Evolutionary conservation across 2,888 invertebrate species (phyloP).

Genomic region (Trachelus troglodyta): DNA sequence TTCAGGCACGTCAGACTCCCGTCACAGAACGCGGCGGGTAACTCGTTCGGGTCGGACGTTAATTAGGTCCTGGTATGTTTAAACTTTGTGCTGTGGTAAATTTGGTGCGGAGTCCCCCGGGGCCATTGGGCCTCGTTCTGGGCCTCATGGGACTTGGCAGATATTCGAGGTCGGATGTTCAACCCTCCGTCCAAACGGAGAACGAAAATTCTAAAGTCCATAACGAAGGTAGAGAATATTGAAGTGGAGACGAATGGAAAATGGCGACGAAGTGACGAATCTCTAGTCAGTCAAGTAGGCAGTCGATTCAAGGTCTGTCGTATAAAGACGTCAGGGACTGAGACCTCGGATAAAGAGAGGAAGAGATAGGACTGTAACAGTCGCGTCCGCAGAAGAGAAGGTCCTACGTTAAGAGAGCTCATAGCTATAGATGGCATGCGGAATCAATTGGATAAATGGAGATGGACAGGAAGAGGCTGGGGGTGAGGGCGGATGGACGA

Average conservation of each 20-base stretch:
- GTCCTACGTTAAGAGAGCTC: neutral
- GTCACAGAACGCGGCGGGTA: conserved; percentile 31
- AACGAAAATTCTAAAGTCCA: neutral
- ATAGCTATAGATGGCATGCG: neutral
- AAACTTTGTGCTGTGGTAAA: conserved; percentile 30
- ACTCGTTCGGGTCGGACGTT: conserved; percentile 38
- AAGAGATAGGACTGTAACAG: neutral
- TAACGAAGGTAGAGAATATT: neutral
- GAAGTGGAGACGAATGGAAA: neutral
- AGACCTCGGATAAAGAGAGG: neutral
- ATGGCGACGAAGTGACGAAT: neutral
- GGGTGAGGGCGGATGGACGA: neutral
- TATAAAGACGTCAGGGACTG: conserved; percentile 35
- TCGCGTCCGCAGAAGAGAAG: neutral
- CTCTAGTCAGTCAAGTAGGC: neutral
- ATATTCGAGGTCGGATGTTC: conserved; percentile 12
- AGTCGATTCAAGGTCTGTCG: conserved; percentile 36
- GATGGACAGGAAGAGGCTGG: neutral
- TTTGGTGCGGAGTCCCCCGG: conserved; percentile 10
- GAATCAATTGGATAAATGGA: neutral
- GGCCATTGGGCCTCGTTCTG: neutral
- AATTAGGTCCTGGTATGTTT: conserved; percentile 40
- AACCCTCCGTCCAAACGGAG: neutral
- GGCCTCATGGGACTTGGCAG: conserved; percentile 2
- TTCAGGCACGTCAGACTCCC: conserved; percentile 2